phyloP scores from a whole-genome alignment of 2,888 invertebrate genomes.

The Sinhomidia bicolor region DNA sequence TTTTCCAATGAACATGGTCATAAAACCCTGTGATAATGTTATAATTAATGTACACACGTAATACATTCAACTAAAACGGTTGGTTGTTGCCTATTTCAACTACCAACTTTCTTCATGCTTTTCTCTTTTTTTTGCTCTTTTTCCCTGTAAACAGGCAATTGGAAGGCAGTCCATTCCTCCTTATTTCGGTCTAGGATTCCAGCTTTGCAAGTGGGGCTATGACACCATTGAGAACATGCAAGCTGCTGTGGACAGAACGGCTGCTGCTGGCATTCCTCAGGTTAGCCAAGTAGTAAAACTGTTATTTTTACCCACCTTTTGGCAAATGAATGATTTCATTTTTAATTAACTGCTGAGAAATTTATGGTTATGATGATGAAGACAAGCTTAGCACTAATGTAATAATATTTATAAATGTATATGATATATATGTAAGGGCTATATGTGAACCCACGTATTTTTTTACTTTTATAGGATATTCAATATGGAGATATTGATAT shows the following conservation, averaged over 20 bases:
- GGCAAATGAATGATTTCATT: background rate
- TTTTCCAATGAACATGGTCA: constrained; percentile 25
- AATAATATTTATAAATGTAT: too few relatives aligned
- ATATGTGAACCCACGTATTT: background rate
- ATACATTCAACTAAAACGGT: background rate
- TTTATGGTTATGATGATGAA: background rate
- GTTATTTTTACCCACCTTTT: background rate
- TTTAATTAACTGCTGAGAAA: constrained; percentile 37
- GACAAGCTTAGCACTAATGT: background rate
- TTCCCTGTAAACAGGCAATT: constrained; percentile 81
- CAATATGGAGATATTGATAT: constrained; percentile 85
- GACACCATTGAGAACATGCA: constrained; percentile 86
- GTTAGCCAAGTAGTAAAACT: constrained; percentile 82
- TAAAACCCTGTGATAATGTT: constrained; percentile 8
- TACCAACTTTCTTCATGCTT: background rate
- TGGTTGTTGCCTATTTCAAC: background rate
- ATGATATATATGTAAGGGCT: too few relatives aligned
- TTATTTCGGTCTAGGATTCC: constrained; percentile 94
- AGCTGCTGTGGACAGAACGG: constrained; percentile 86
- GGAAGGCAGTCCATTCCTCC: constrained; percentile 92
- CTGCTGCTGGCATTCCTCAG: constrained; percentile 88
- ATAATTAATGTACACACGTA: background rate
- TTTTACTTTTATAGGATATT: constrained; percentile 64
- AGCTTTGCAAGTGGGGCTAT: constrained; percentile 89
- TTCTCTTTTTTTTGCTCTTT: background rate